Base-by-base conservation (phyloP, 2,797 vertebrate genomes). In the Eulemur albifrons region DNA sequence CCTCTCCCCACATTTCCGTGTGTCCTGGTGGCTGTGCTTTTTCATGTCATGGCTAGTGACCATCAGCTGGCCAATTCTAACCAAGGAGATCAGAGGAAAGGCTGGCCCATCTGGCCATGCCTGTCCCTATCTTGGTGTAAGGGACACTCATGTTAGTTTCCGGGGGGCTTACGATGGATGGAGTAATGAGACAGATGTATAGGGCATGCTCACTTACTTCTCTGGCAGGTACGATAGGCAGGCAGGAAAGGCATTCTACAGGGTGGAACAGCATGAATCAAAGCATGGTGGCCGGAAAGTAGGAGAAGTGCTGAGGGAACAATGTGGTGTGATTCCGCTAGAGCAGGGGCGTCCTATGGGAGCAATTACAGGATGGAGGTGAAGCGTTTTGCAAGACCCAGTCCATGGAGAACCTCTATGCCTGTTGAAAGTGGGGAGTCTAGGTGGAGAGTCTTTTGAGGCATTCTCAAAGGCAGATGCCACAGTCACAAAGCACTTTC, bases 61-160 rank as follows among this genome's bases (percentile, higher is more conserved):
- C 25, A 15, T 77, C 76, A 87, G 25, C 27, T 35, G 85, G 32
- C 61, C 54, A 63, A 1, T 30, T 77, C 48, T 73, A n/a, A 63
- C 27, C 50, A 67, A 6, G 15, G 85, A 7, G 30, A 45, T 2
- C 1, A 21, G 85, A 70, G 52, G 57, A 84, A 40, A 63, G 61
- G 3, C 20, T 21, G 48, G 76, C 38, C 21, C 4, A 1, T 38
- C 13, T 59, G 81, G 17, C 32, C 35, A 0, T 21, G 59, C 32
- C 50, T 40, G 43, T 6, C 20, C 65, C 1, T 27, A 17, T 43
- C 15, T 4, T 38, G 70, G 14, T 27, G 48, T 48, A 18, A 38
- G 10, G 82, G 21, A 15, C n/a, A 14, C 0, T 2, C 1, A 0
- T 4, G 20, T 59, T 11, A 45, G 61, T 38, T 17, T 83, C 70